These are phyloP conservation scores for Tetragonisca angustula DNA, from an alignment of 2,888 invertebrate genomes.

Conservation along the genomic window DNA sequence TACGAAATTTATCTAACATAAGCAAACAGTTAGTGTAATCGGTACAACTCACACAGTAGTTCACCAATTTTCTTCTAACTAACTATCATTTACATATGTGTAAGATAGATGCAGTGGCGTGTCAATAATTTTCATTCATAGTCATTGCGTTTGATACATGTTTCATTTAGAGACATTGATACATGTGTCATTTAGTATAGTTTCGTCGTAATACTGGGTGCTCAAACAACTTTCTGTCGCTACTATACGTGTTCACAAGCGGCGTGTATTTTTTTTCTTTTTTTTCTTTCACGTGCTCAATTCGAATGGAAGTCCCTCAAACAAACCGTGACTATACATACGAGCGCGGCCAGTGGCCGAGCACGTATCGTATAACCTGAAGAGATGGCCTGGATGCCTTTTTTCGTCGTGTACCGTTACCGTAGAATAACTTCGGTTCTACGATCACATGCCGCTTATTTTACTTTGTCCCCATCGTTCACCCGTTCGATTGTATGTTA, in stretches of 20 bases:
- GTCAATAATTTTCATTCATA: no score
- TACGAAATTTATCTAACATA: no score
- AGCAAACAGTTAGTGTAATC: no score
- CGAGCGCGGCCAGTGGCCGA: neutral
- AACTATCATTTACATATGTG: no score
- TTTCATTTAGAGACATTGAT: no score
- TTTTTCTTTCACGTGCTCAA: constrained; percentile 6
- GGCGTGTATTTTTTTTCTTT: constrained; percentile 2
- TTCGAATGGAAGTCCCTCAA: constrained; percentile 17
- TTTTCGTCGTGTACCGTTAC: constrained; percentile 80
- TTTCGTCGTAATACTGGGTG: neutral
- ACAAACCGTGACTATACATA: constrained; percentile 20
- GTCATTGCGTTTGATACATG: no score
- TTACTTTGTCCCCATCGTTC: constrained; percentile 59
- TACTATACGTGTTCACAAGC: constrained; percentile 17
- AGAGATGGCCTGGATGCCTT: constrained; percentile 78
- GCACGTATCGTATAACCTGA: constrained; percentile 51
- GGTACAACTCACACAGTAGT: no score
- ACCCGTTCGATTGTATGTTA: constrained; percentile 49
- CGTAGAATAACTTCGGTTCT: constrained; percentile 72
- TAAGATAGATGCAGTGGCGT: no score
- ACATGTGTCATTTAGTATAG: neutral
- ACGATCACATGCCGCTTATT: constrained; percentile 62
- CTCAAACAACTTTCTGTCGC: neutral
- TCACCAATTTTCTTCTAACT: no score